Base-by-base conservation (phyloP, 2,113 vertebrate genomes). In the Cyphomyrus discorhynchus region DNA sequence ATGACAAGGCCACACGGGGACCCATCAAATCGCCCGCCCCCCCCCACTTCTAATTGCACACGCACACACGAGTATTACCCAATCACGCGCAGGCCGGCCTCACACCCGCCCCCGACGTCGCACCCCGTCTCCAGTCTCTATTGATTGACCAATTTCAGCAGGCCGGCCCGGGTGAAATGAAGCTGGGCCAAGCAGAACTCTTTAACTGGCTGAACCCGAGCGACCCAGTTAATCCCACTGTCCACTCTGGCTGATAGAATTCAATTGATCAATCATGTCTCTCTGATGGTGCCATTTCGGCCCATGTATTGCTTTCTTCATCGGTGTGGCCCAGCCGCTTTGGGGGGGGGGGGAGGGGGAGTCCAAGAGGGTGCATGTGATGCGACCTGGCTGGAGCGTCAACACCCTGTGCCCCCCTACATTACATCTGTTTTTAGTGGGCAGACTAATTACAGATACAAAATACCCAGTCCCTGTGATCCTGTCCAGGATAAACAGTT, bases 201-300 rank as follows among this genome's bases (percentile, higher is more conserved):
- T 98, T 98, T 99, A 97, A 97, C 96, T 97, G 96, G 98, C 98
- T 98, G 89, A 98, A 98, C 98, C 97, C 96, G 98, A 94, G 97
- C 97, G 97, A 97, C 97, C 97, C 97, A 97, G 97, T 99, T 99
- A 99, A 99, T 99, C 98, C 98, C 96, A 96, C 96, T 95, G 97
- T 97, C 97, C 97, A 97, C 96, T 97, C 96, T 96, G 96, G 96
- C 97, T 99, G 98, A 99, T 99, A 98, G 98, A 99, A 99, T 99
- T 99, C 98, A 99, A 99, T 99, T 99, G 98, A 99, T 99, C 98
- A 99, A 98, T 99, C 98, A 98, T 99, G 98, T 99, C 98, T 98
- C 94, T 94, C 97, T 98, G 98, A 99, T 99, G 97, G 98, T 97
- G 99, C 98, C 98, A 99, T 99, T 99, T 99, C 98, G 97, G 94